Evolutionary conservation across 2,888 invertebrate species (phyloP).

Genomic region (Periphyllus acericola): DNA sequence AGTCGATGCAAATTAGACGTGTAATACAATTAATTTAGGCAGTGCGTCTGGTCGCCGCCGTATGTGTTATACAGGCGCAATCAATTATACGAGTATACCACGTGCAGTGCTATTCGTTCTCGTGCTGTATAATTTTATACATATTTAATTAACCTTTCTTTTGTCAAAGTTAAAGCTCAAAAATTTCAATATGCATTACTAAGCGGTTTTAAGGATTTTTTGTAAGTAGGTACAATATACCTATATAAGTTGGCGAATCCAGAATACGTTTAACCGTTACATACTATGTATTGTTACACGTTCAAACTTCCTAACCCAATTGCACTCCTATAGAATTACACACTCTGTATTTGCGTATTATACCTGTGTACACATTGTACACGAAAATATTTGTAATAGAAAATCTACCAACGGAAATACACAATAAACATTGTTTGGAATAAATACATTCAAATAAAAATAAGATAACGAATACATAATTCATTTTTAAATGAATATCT

Average conservation of each 20-base stretch:
- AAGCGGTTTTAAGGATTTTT: not conserved
- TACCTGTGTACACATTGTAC: not conserved
- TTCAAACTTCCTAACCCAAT: conserved; percentile 16
- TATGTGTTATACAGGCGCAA: not conserved
- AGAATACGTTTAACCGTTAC: conserved; percentile 21
- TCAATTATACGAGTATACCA: conserved; percentile 31
- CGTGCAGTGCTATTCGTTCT: not conserved
- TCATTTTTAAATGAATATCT: not conserved
- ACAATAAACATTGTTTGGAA: not conserved
- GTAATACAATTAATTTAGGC: conserved; percentile 51
- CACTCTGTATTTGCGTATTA: not conserved
- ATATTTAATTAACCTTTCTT: conserved; percentile 44
- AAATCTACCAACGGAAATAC: not conserved
- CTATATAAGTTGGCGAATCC: not conserved
- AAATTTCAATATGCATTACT: conserved; percentile 12
- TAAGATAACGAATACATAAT: not conserved
- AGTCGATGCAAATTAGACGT: conserved; percentile 53
- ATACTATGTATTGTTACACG: not conserved
- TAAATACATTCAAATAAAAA: not conserved
- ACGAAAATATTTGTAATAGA: not conserved
- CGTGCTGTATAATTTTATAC: not conserved
- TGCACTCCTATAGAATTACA: not conserved
- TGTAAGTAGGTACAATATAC: not conserved
- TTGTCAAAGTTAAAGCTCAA: not conserved
- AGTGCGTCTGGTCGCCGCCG: not conserved